A percentile compares a stretch with the other conserved stretches of the same genome.
phyloP scores from a whole-genome alignment of 2,888 invertebrate species.

The Kuschelorhynchus macadamiae region DNA sequence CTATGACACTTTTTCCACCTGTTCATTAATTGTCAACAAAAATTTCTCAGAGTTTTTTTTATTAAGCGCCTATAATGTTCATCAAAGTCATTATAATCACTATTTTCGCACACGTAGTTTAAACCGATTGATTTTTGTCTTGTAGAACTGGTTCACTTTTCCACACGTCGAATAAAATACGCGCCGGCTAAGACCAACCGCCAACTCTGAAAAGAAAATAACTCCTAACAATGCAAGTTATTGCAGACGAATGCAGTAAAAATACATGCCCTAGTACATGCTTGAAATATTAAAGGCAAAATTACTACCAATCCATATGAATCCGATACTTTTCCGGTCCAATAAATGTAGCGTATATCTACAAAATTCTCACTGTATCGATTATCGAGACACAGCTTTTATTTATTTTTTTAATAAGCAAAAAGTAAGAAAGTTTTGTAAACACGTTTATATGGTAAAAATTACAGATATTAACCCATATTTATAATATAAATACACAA shows the following conservation, averaged over 20 bases:
- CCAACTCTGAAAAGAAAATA: slow-evolving; percentile 8
- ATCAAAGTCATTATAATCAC: not conserved
- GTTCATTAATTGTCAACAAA: too few species aligned
- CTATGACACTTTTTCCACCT: slow-evolving; percentile 11
- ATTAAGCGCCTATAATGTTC: not conserved
- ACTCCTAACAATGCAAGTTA: slow-evolving; percentile 5
- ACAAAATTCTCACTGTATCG: too few species aligned
- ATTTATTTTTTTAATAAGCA: too few species aligned
- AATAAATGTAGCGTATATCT: too few species aligned
- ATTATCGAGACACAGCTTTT: too few species aligned
- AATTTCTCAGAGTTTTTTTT: not conserved
- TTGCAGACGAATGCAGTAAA: slow-evolving; percentile 7
- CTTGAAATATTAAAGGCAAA: not conserved
- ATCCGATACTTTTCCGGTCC: too few species aligned
- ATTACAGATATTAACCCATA: too few species aligned
- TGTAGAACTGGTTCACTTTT: slow-evolving; percentile 17
- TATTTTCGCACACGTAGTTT: not conserved
- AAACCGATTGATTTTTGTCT: slow-evolving; percentile 8
- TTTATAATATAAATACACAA: too few species aligned
- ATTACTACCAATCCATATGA: slow-evolving; percentile 2
- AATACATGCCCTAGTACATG: not conserved
- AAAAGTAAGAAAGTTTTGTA: too few species aligned
- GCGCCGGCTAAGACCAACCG: slow-evolving; percentile 1
- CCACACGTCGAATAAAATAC: slow-evolving; percentile 25
- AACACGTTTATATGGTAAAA: too few species aligned